A percentile compares a stretch with the other conserved stretches of the same genome.
Evolutionary conservation across 1,140 invertebrate species (phyloP).

Genomic region (Nebria ingens): DNA sequence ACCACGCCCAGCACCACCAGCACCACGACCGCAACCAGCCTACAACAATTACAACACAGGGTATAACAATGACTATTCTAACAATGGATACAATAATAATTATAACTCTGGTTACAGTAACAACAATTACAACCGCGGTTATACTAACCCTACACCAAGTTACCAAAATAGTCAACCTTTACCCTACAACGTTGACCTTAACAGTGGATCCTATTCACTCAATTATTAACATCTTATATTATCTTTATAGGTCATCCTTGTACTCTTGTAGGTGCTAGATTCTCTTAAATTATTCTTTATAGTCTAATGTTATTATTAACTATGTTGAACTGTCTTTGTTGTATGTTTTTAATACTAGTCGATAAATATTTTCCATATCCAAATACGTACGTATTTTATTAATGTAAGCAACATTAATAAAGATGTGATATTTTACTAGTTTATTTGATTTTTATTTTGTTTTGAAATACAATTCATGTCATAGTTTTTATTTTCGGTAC

Average conservation of each 20-base stretch:
- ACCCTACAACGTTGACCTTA: slow-evolving; percentile 51
- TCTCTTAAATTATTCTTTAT: neutral
- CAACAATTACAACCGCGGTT: slow-evolving; percentile 22
- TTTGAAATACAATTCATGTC: slow-evolving; percentile 9
- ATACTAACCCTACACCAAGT: slow-evolving; percentile 25
- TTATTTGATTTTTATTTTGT: slow-evolving; percentile 8
- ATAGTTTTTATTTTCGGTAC: neutral
- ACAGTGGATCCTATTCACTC: slow-evolving; percentile 51
- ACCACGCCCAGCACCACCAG: slow-evolving; percentile 22
- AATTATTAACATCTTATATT: slow-evolving; percentile 13
- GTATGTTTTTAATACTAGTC: slow-evolving; percentile 41
- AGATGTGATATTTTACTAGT: slow-evolving; percentile 13
- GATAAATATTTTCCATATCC: neutral
- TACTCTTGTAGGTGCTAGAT: neutral
- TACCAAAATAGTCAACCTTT: slow-evolving; percentile 45
- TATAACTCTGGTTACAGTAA: slow-evolving; percentile 17
- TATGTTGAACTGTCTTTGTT: neutral
- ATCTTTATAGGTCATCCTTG: neutral
- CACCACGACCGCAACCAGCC: slow-evolving; percentile 12
- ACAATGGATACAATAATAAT: slow-evolving; percentile 26
- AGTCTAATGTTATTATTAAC: neutral
- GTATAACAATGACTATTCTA: slow-evolving; percentile 22
- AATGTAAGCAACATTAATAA: slow-evolving; percentile 9
- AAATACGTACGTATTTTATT: slow-evolving; percentile 8
- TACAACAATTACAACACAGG: slow-evolving; percentile 26